Evolutionary conservation across 2,113 vertebrate genomes (phyloP), one percentile per base, ranked within the genome.

Genomic region (Austrofundulus limnaeus): DNA sequence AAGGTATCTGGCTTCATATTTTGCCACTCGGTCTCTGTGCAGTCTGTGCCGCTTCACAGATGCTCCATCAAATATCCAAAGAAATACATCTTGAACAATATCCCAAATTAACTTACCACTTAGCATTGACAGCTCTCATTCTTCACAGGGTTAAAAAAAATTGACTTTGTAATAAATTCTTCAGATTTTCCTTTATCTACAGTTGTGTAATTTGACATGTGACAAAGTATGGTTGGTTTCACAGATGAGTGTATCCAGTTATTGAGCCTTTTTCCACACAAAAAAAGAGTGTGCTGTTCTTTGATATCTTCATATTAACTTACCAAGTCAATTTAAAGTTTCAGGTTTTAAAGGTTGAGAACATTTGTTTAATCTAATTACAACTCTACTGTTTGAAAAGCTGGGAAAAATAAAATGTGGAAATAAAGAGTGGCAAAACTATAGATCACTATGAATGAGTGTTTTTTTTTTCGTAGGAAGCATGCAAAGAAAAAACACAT

Each of bases 241-340:
- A 74, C 47, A 76, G 84, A 81, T 81, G 72, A 83, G 75, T 70
- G 82, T 80, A 78, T 87, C 79, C n/a, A n/a, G n/a, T n/a, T 77
- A 77, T 80, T 28, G 28, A 28, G 28, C 28, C 70, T 52, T 75
- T 17, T 16, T 42, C 5, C 2, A 16, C 13, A 14, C 41, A 16
- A 6, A 15, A 28, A 28, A 7, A 28, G 3, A 3, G 7, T 28
- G 14, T 16, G 41, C 15, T 41, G 13, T 42, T 42, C 6, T 25
- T n/a, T 21, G 9, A 28, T 34, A 45, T 51, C 17, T 66, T 39
- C 41, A 66, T 19, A 49, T 38, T 38, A 38, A n/a, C n/a, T n/a
- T n/a, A n/a, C 37, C 37, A 50, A 3, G 55, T 58, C 53, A 48
- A 9, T 56, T 39, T 55, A 1, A 11, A 12, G 24, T 54, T 13